Base-by-base conservation (phyloP, 2,113 vertebrate species). In the Chionomys nivalis region DNA sequence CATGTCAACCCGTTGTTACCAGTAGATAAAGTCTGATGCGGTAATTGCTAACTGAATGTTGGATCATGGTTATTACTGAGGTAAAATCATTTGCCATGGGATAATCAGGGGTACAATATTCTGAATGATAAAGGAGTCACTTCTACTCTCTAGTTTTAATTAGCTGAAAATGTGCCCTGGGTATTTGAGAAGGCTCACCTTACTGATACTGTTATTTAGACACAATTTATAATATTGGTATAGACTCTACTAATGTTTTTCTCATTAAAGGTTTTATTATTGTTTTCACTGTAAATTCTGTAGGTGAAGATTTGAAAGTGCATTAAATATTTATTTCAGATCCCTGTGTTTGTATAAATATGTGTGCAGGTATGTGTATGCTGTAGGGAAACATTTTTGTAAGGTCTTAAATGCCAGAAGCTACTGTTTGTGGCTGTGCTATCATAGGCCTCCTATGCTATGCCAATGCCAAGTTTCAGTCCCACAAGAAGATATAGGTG, bases 11-110 rank as follows among this genome's bases (percentile, higher is more conserved):
- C 95, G 68, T 97, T 97, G 76, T 92, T 97, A 87, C 52, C 68
- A 97, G 87, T 42, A 97, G 94, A 96, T 97, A 95, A 97, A 98
- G 85, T 47, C 61, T 98, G 89, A 94, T 96, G 93, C 93, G 44
- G 68, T 91, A 97, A 94, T 96, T 95, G 42, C 73, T 95, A 87
- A 92, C 7, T 13, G 89, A 94, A 94, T 89, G 83, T 12, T 0
- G 8, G 75, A 97, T 97, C 58, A 82, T 68, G 36, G 42, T 93
- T 88, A 86, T 97, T 91, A 75, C 17, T 94, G 88, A 86, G 87
- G 88, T 97, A 94, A 98, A 97, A 79, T 24, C 26, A 47, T 90
- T 96, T 95, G 85, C 36, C 79, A 36, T 39, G 88, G 52, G 31
- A 90, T 94, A 49, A 65, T 94, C 66, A 95, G 86, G 36, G 90